Percentiles rank a stretch among this genome's conserved stretches.
These are phyloP conservation scores for Thamnophis sirtalis DNA, from an alignment of 2,113 vertebrate species.

Conservation along the genomic window DNA sequence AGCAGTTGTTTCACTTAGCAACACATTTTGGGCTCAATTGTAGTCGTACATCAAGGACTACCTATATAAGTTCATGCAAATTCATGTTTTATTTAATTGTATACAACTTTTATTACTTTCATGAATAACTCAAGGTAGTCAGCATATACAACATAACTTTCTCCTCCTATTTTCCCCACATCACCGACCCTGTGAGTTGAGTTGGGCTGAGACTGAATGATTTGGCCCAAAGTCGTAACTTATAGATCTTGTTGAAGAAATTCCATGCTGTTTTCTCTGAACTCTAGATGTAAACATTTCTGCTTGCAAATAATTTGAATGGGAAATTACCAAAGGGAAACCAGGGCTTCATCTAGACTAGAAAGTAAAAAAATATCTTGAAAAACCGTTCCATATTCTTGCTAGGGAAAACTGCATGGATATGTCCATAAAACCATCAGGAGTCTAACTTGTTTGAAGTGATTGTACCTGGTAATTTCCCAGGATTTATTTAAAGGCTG, in stretches of 20 bases:
- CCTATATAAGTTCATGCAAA: not conserved
- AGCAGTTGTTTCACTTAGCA: not conserved
- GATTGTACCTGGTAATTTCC: not conserved
- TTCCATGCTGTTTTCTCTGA: not conserved
- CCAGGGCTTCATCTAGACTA: not conserved
- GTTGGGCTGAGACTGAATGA: not conserved
- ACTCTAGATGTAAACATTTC: not conserved
- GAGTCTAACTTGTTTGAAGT: not conserved
- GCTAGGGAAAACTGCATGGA: not conserved
- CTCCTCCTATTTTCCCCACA: not conserved
- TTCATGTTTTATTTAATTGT: not conserved
- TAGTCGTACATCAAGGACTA: not conserved
- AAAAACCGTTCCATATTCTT: not conserved
- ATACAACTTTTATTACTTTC: not conserved
- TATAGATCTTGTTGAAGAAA: not conserved
- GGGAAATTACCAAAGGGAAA: not conserved
- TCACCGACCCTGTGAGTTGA: not conserved
- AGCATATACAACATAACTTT: not conserved
- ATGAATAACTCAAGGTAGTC: not conserved
- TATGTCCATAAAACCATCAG: not conserved
- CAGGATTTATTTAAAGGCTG: not conserved
- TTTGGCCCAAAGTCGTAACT: not conserved
- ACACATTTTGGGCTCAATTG: not conserved
- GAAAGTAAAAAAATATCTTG: not conserved
- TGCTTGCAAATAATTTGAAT: not conserved